Evolutionary conservation across 1,140 invertebrate species (phyloP), one percentile per base, ranked within the genome.

Genomic region (Nephila pilipes): DNA sequence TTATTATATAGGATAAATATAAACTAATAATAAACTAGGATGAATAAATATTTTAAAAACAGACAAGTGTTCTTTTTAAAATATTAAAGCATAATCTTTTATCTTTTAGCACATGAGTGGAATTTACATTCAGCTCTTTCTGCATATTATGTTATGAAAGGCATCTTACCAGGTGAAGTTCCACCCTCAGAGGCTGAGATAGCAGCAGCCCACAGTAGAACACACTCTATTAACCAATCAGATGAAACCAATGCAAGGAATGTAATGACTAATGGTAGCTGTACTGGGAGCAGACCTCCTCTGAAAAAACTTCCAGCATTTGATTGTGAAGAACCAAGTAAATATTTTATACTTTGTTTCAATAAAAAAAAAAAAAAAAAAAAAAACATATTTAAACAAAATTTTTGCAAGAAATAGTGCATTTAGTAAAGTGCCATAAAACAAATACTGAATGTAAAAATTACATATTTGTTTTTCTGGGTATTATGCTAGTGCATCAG

Each of bases 91-190:
- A 16, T 29, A 69, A 0, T 12, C 20, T 54, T 80, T 87, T 85
- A 90, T 75, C 75, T 80, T 94, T 94, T 80, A 95, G 95, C 93
- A 83, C 94, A 95, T 60, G 85, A 94, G 12, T 94, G 94, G 94
- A 93, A 95, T 93, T 32, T 95, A 32, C 90, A 94, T 29, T 55
- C 57, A 58, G 94, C 94, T 18, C 79, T 95, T 4, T 94, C 94
- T 20, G 92, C 93, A 29, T 95, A 94, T 63, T 94, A 95, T 91
- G 92, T 92, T 55, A 94, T 95, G 93, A 94, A 94, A 87, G 94
- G 94, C 46, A 92, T 94, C 4, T 69, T 92, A 18, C 85, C 93
- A 8, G 92, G 92, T 8, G 92, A 87, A 80, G 92, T 93, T 12
- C 87, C 93, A 20, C 36, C 58, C 4, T 92, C 92, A 46, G 85